Conservation (phyloP, 2,797 vertebrate genomes). For the Schizopygopsis pylzovi region DNA sequence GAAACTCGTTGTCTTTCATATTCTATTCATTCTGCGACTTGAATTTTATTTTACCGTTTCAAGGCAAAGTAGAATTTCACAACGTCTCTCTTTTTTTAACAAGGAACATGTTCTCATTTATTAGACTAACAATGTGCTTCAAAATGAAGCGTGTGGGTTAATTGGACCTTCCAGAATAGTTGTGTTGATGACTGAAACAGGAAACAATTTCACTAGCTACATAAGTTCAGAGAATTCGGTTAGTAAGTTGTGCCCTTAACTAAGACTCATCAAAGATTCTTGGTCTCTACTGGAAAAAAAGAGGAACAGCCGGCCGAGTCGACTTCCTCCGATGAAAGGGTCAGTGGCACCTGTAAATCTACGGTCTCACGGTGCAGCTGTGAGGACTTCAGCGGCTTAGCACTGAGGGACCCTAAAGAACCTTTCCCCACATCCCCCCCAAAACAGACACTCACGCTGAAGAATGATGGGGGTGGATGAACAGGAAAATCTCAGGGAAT, state of each 20-base stretch:
- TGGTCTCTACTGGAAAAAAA: slow-evolving; percentile 28
- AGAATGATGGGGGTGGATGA: slow-evolving; percentile 50
- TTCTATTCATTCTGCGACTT: not conserved
- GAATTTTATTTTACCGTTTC: not conserved
- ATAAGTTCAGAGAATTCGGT: not conserved
- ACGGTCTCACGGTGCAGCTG: slow-evolving; percentile 78
- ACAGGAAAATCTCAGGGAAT: slow-evolving; percentile 49
- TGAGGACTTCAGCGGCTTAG: slow-evolving; percentile 72
- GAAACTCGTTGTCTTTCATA: not conserved
- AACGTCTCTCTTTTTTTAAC: not conserved
- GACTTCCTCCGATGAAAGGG: slow-evolving; percentile 86
- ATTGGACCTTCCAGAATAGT: slow-evolving; percentile 3
- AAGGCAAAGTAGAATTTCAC: slow-evolving; percentile 2
- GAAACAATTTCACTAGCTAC: slow-evolving; percentile 22
- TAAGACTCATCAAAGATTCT: slow-evolving; percentile 61
- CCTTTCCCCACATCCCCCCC: slow-evolving; percentile 39
- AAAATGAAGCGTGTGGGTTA: not conserved
- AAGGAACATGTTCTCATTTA: not conserved
- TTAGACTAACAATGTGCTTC: not conserved
- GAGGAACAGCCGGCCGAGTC: slow-evolving; percentile 70
- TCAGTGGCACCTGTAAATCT: slow-evolving; percentile 88
- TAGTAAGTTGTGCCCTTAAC: slow-evolving; percentile 11
- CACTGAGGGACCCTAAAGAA: slow-evolving; percentile 68
- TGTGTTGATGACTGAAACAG: slow-evolving; percentile 14
- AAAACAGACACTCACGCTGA: slow-evolving; percentile 42